Evolutionary conservation across 2,113 vertebrate species (phyloP), one percentile per base, ranked within the genome.

Genomic region (Condylura cristata): DNA sequence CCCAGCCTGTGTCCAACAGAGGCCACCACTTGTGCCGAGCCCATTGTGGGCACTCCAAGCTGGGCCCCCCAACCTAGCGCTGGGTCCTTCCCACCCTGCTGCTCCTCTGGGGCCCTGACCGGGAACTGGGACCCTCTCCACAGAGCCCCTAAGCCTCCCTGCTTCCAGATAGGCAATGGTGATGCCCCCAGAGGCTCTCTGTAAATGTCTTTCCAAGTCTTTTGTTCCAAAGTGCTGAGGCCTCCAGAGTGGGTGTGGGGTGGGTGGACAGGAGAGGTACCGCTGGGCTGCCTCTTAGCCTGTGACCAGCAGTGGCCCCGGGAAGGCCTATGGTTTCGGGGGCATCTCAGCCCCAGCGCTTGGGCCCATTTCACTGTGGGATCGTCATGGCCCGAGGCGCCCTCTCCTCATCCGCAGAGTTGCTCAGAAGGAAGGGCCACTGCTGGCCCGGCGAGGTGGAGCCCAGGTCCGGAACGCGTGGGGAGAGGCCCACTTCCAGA

Each of bases 11-110:
- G 2, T 46, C 46, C 6, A 18, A 46, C 86, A 65, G 74, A 96
- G 96, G 60, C 96, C 89, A 91, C 85, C 0, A 0, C 44, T 72
- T 0, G 34, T 98, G 98, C 98, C 98, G 97, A 95, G 92, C 78
- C 94, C 92, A 61, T 65, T 0, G 0, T 61, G 2, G 83, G 32
- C 63, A 6, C 53, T 95, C 89, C 74, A 53, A 84, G 20, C 75
- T 34, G 81, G 89, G 39, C 75, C 30, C 63, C 26, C 0, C 84
- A 3, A 83, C 12, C 6, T 90, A 72, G 84, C 30, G 26, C 58
- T 68, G 37, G 86, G 80, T 76, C 24, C 76, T 34, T 79, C 72
- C 20, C 18, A 56, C 17, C 53, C 53, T 41, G 41, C 88, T 3
- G 30, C 95, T 94, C 93, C 86, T 56, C 0, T 0, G 60, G 92